phyloP scores from a whole-genome alignment of 2,797 vertebrate genomes.

The Fistularia commersonii region DNA sequence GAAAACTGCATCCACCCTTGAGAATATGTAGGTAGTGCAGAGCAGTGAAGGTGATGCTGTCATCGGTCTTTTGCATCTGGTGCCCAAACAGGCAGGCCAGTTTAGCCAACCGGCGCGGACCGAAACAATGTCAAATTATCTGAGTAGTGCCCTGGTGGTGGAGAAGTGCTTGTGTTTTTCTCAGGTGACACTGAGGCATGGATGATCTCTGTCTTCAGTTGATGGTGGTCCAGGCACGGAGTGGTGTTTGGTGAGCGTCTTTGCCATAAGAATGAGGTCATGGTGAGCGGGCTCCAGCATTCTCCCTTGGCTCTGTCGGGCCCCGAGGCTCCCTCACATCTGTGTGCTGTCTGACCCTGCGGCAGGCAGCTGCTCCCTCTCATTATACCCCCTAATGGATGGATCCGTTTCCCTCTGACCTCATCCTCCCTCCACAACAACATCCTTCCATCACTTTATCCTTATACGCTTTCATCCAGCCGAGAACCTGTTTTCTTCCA shows the following conservation, averaged over 20 bases:
- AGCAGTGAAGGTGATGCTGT: conserved; percentile 42
- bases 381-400: conserved; percentile 73
- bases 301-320: conserved; percentile 20
- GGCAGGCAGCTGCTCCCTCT: conserved; percentile 76
- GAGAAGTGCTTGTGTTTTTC: conserved; percentile 4
- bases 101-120: conserved; percentile 40
- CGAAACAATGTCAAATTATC: conserved; percentile 1
- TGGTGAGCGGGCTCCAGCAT: conserved; percentile 28
- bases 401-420: conserved; percentile 76
- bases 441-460: conserved; percentile 42
- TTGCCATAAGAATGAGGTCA: conserved; percentile 54
- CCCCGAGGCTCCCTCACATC: conserved; percentile 59
- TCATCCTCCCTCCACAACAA: conserved; percentile 67
- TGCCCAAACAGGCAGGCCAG: conserved; percentile 38
- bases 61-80: conserved; percentile 45
- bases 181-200: conserved; percentile 31
- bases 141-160: not conserved
- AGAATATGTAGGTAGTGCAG: conserved; percentile 33
- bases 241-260: conserved; percentile 18
- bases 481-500: conserved; percentile 10
- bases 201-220: conserved; percentile 26
- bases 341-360: conserved; percentile 61
- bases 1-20: conserved; percentile 37
- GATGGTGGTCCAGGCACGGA: conserved; percentile 6
- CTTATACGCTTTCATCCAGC: conserved; percentile 26